Conservation (phyloP, 2,797 vertebrate species). For the Myotis planiceps region DNA sequence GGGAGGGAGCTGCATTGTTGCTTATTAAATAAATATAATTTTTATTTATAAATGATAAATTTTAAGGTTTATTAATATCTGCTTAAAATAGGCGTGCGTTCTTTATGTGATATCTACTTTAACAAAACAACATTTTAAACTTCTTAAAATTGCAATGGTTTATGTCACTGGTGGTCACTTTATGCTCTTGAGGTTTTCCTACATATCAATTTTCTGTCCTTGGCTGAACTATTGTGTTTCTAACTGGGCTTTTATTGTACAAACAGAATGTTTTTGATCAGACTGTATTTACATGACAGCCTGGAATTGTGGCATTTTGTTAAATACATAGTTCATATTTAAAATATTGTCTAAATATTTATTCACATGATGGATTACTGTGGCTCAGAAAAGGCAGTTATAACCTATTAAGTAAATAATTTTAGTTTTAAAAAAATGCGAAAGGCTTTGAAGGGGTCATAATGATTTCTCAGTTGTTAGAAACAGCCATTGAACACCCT, state of each 20-base stretch:
- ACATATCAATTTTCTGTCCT: slow-evolving; percentile 75
- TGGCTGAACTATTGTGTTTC: slow-evolving; percentile 72
- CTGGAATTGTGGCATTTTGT: slow-evolving; percentile 82
- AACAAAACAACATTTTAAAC: not conserved
- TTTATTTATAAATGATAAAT: not conserved
- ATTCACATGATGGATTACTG: slow-evolving; percentile 81
- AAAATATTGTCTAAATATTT: slow-evolving; percentile 88
- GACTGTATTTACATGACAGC: slow-evolving; percentile 82
- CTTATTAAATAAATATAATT: not conserved
- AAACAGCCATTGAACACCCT: slow-evolving; percentile 63
- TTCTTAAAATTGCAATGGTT: not conserved
- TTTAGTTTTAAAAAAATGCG: slow-evolving; percentile 69
- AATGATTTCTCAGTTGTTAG: slow-evolving; percentile 58
- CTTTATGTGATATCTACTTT: not conserved
- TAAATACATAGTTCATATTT: slow-evolving; percentile 84
- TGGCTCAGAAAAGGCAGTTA: slow-evolving; percentile 78
- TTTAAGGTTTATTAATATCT: not conserved
- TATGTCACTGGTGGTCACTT: slow-evolving; percentile 71
- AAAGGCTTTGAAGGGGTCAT: slow-evolving; percentile 67
- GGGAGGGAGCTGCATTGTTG: not conserved
- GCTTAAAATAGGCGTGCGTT: not conserved
- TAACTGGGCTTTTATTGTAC: slow-evolving; percentile 81
- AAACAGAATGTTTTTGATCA: slow-evolving; percentile 84
- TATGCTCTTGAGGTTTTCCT: slow-evolving; percentile 66
- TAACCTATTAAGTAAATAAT: slow-evolving; percentile 83